Evolutionary conservation across 2,797 vertebrate species (phyloP), one percentile per base, ranked within the genome.

Genomic region (Microctenopoma lineatum): DNA sequence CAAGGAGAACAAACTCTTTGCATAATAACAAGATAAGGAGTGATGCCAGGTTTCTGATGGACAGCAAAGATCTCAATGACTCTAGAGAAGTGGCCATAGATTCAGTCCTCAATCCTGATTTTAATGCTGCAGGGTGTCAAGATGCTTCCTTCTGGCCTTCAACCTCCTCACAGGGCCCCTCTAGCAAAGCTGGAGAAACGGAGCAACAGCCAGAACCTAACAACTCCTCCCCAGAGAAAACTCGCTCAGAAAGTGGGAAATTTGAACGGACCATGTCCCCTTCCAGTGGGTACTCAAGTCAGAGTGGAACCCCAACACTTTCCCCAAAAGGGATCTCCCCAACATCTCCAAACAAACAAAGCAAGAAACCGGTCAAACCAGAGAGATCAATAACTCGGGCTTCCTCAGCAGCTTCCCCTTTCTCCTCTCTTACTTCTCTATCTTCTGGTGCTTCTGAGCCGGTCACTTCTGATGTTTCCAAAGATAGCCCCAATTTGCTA

Each of bases 211-310:
- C 66, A 41, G 81, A 84, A 75, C 84, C 83, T 42, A 84, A 55
- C 18, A 83, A 64, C 46, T 86, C 83, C 41, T 91, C 85, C 29
- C 89, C 90, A 51, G 89, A 90, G 70, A 94, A 93, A 81, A 70
- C 76, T 44, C 71, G 81, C 9, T 89, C 90, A 1, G 93, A 91
- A 56, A 90, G 84, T 21, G 91, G 77, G 48, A 95, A 93, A 77
- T 96, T 95, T 78, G 96, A 98, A 84, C 95, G 96, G 85, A 99
- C 98, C 45, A 92, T 98, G 87, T 99, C 98, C 13, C 97, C 98
- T 13, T 99, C 98, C 61, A 99, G 98, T 18, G 97, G 97, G 29
- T 99, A 99, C 83, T 99, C 98, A 1, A 99, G 97, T 89, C 97
- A 99, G 90, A 99, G 97, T 9, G 97, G 96, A 45, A 99, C 97